Percentiles rank a stretch among this genome's conserved stretches.
These are phyloP conservation scores for Brachyistius frenatus DNA, from an alignment of 2,113 vertebrate genomes.

Conservation along the genomic window DNA sequence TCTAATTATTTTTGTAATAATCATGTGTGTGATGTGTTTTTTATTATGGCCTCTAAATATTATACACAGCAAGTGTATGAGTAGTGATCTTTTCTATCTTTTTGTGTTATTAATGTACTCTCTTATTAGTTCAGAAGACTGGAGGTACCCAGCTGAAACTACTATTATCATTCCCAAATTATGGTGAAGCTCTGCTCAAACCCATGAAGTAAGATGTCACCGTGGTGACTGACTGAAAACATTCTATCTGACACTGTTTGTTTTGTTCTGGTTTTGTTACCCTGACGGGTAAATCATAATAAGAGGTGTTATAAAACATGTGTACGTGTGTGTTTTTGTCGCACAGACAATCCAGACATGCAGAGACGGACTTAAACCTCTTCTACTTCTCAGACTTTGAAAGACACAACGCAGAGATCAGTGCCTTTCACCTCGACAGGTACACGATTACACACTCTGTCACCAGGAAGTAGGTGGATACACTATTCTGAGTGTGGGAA, in stretches of 20 bases:
- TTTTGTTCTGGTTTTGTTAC: not conserved
- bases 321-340: not conserved
- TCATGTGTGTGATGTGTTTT: not conserved
- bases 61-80: not conserved
- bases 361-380: conserved; percentile 89
- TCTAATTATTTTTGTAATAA: too few relatives aligned
- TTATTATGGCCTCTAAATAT: not conserved
- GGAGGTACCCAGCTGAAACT: conserved; percentile 88
- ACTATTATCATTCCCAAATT: conserved; percentile 83
- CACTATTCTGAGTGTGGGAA: too few relatives aligned
- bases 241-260: not conserved
- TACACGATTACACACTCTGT: conserved; percentile 45
- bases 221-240: not conserved
- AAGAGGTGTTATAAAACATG: not conserved
- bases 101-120: not conserved
- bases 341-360: conserved; percentile 85
- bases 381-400: conserved; percentile 95
- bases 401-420: conserved; percentile 90
- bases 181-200: conserved; percentile 88
- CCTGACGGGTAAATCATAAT: too few relatives aligned
- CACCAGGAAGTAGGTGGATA: not conserved
- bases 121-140: conserved; percentile 83
- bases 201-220: conserved; percentile 86
- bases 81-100: not conserved
- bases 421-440: conserved; percentile 92